phyloP scores from a whole-genome alignment of 2,888 invertebrate genomes.

The Cerceris ruficornis region DNA sequence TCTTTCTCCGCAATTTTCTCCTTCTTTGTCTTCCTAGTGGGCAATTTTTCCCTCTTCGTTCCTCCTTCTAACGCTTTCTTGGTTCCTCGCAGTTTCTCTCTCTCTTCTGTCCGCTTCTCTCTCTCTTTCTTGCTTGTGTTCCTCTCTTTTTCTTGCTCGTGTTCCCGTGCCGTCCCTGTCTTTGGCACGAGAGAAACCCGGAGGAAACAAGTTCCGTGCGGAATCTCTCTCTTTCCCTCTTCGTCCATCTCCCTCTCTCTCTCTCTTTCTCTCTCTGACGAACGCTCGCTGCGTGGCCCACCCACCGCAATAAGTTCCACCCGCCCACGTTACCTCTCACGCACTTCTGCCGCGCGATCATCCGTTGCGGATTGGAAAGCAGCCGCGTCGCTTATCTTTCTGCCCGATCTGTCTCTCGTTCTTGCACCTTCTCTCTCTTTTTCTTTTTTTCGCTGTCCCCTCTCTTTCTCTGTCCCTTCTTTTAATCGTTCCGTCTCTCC shows the following conservation, averaged over 20 bases:
- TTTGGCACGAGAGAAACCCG: background rate
- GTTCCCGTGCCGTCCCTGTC: background rate
- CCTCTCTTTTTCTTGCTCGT: background rate
- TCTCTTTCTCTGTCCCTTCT: background rate
- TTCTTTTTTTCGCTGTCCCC: background rate
- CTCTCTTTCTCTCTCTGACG: conserved; percentile 40
- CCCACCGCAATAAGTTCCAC: conserved; percentile 74
- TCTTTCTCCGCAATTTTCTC: background rate
- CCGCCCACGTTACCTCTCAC: conserved; percentile 75
- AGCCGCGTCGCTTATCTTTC: conserved; percentile 64
- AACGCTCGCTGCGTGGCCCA: conserved; percentile 63
- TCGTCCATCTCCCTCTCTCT: background rate
- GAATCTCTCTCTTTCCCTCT: conserved; percentile 18
- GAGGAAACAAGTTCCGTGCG: background rate
- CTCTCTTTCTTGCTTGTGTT: conserved; percentile 29
- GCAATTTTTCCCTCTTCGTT: background rate
- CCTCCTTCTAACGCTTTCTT: conserved; percentile 8
- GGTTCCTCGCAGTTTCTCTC: background rate
- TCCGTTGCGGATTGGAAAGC: conserved; percentile 74
- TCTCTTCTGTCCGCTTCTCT: background rate
- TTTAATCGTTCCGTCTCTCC: background rate
- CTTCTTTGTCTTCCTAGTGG: background rate
- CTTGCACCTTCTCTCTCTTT: conserved; percentile 6
- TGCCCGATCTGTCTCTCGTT: conserved; percentile 39
- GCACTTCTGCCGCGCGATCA: conserved; percentile 70